A percentile compares a stretch with the other conserved stretches of the same genome.
phyloP scores from a whole-genome alignment of 2,888 invertebrate genomes.

The Platypus cylindrus region DNA sequence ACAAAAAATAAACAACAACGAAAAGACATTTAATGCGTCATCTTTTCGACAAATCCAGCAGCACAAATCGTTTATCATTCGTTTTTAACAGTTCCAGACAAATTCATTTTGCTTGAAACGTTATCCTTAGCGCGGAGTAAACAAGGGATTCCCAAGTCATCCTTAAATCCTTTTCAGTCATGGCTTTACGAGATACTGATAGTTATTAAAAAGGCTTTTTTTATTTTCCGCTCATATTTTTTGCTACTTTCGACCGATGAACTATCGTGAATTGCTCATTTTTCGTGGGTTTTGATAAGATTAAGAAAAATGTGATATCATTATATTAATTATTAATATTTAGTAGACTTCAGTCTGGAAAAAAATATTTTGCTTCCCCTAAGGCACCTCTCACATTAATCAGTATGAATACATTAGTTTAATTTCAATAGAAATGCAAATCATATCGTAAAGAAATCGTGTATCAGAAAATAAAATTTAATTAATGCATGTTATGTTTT shows the following conservation, averaged over 20 bases:
- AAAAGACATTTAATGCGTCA: no score
- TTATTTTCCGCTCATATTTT: conserved; percentile 13
- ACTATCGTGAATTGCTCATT: conserved; percentile 10
- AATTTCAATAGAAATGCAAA: no score
- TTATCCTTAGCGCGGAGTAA: conserved; percentile 21
- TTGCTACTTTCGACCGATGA: conserved; percentile 11
- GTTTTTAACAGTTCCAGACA: conserved; percentile 13
- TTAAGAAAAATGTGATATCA: no score
- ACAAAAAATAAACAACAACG: no score
- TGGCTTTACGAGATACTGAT: conserved; percentile 23
- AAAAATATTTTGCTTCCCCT: no score
- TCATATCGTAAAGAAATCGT: no score
- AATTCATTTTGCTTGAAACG: conserved; percentile 13
- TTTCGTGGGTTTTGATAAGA: conserved; percentile 1
- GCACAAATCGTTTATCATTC: conserved; percentile 10
- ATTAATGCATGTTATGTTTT: no score
- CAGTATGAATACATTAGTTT: no score
- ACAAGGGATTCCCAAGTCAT: conserved; percentile 25
- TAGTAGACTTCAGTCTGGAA: no score
- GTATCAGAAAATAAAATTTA: no score
- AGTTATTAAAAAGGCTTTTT: conserved; percentile 25
- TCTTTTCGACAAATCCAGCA: conserved; percentile 7
- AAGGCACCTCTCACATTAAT: no score
- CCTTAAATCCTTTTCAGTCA: conserved; percentile 26
- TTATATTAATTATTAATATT: no score